Conservation (phyloP, 2,888 invertebrate species). For the Diadegma fenestrale region DNA sequence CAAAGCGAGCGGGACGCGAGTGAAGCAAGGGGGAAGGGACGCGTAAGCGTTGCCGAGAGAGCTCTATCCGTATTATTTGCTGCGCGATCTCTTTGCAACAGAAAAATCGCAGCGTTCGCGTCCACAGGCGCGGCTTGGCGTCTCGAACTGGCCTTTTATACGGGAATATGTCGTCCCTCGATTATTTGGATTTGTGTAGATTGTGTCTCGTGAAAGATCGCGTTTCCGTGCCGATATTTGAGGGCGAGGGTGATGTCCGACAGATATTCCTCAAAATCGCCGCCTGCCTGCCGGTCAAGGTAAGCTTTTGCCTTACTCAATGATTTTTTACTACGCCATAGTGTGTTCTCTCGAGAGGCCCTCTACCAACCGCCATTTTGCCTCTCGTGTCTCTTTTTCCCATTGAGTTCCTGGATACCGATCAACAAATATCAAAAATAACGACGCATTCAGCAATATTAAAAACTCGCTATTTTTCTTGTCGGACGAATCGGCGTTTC, state of each 20-base stretch:
- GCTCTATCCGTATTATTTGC: conserved; percentile 55
- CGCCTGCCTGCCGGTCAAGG: conserved; percentile 91
- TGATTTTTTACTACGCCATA: conserved; percentile 55
- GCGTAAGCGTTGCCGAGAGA: conserved; percentile 54
- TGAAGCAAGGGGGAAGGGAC: conserved; percentile 46
- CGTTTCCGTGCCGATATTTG: conserved; percentile 90
- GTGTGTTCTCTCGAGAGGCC: conserved; percentile 28
- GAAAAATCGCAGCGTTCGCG: conserved; percentile 76
- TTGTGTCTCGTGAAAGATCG: conserved; percentile 85
- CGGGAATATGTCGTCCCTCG: conserved; percentile 83
- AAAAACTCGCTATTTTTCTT: not conserved
- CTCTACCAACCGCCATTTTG: conserved; percentile 80
- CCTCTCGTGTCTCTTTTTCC: conserved; percentile 1
- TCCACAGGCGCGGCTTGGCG: conserved; percentile 81
- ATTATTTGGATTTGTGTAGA: conserved; percentile 84
- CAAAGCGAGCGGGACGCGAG: conserved; percentile 41
- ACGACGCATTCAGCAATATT: not conserved
- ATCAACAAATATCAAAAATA: not conserved
- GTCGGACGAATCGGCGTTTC: conserved; percentile 20
- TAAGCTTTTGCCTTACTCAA: conserved; percentile 82
- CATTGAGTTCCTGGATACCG: not conserved
- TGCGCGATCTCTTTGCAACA: conserved; percentile 73
- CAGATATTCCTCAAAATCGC: conserved; percentile 89
- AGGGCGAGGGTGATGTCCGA: conserved; percentile 88
- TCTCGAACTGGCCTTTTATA: conserved; percentile 80